These are phyloP conservation scores for Cabera pusaria DNA, from an alignment of 2,888 invertebrate genomes.

Conservation along the genomic window DNA sequence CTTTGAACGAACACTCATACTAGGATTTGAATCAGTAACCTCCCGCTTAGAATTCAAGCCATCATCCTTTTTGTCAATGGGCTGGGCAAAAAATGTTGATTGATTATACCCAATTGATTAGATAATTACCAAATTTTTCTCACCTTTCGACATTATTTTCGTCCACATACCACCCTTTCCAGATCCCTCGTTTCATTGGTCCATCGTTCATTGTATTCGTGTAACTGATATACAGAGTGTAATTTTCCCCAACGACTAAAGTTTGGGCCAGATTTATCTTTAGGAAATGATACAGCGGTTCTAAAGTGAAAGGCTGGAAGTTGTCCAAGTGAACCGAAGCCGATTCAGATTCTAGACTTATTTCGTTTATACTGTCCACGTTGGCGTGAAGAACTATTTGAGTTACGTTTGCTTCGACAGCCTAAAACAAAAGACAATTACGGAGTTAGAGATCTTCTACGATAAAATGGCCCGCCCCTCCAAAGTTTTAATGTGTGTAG, in stretches of 20 bases:
- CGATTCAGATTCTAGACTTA: slow-evolving; percentile 36
- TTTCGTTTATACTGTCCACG: slow-evolving; percentile 52
- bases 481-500: no score
- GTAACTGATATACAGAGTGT: slow-evolving; percentile 72
- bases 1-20: no score
- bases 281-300: slow-evolving; percentile 69
- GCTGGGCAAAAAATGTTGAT: no score
- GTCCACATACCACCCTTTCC: slow-evolving; percentile 71
- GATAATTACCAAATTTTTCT: no score
- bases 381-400: slow-evolving; percentile 78
- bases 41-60: no score
- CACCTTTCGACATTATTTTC: slow-evolving; percentile 59
- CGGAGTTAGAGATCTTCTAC: no score
- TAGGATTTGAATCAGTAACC: no score
- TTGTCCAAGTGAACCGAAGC: slow-evolving; percentile 33
- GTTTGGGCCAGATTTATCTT: slow-evolving; percentile 54
- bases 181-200: slow-evolving; percentile 73
- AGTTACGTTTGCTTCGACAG: slow-evolving; percentile 52
- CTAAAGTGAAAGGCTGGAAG: slow-evolving; percentile 36
- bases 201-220: slow-evolving; percentile 77
- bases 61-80: no score
- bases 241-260: slow-evolving; percentile 50
- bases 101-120: no score
- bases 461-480: no score
- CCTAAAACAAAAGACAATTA: slow-evolving; percentile 49